Evolutionary conservation across 2,113 vertebrate genomes (phyloP), one percentile per base, ranked within the genome.

Genomic region (Paramormyrops kingsleyae): DNA sequence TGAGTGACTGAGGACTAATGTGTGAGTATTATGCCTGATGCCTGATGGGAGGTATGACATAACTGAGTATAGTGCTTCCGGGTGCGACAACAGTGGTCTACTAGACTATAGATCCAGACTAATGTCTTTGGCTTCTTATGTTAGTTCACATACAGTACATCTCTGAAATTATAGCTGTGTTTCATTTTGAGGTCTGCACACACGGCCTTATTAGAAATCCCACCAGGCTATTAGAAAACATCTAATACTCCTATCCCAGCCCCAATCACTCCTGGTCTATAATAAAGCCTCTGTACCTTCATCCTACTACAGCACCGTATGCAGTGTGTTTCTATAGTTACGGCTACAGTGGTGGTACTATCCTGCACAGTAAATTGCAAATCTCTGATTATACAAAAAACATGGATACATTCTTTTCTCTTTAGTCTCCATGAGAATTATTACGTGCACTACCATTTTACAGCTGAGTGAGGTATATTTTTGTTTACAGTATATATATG

Each of bases 321-420:
- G 50, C 85, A 53, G 15, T 53, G 50, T 31, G 85, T 53, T 87
- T 53, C 85, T 87, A 87, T 39, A 21, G 85, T 87, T 87, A 87
- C 85, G 5, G 49, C 9, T 87, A 19, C 49, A 50, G 12, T 53
- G 50, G 31, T 35, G 49, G 1, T 50, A 50, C 24, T 31, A 21
- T 19, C 46, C n/a, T 35, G 10, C 49, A 53, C 27, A 17, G 21
- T 87, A 56, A 19, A n/a, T 15, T 12, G 83, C 24, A 50, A 50
- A 85, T 47, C 42, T 24, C 24, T n/a, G 46, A 85, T 52, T n/a
- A 87, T 13, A 87, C 85, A 52, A 52, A 19, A 31, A 77, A 15
- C 4, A 77, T 17, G n/a, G 24, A 85, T 24, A n/a, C 42, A 49
- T 46, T 85, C 19, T 47, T 47, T n/a, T 21, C n/a, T 49, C 47